Evolutionary conservation across 1,140 invertebrate species (phyloP).

Genomic region (Parapsyche elsis): DNA sequence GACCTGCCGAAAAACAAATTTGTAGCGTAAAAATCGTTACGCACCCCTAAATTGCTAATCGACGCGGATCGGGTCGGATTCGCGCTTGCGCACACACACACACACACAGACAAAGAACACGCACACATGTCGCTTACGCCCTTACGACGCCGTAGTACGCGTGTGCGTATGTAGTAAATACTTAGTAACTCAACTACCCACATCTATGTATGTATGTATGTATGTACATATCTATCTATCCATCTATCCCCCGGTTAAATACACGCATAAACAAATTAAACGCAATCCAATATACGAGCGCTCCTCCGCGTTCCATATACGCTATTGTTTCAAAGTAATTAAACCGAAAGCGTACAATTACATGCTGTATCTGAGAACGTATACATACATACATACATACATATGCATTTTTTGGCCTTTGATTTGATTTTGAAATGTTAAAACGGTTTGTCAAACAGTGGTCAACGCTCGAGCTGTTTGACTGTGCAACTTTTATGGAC

Average conservation of each 20-base stretch:
- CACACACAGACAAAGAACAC: no score
- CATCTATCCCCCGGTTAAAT: neutral
- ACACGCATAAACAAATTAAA: conserved; percentile 17
- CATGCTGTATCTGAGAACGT: no score
- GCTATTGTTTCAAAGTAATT: neutral
- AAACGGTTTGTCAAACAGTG: no score
- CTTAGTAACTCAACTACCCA: neutral
- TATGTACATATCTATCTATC: neutral
- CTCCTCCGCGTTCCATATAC: neutral
- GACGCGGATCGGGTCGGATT: conserved; percentile 31
- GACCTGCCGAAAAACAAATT: neutral
- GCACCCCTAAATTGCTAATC: conserved; percentile 43
- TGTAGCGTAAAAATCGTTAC: conserved; percentile 28
- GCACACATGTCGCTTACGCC: neutral
- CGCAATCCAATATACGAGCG: neutral
- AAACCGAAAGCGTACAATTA: neutral
- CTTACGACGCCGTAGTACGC: neutral
- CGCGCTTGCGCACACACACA: conserved; percentile 20
- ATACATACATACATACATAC: no score
- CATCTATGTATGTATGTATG: neutral
- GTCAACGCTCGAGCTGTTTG: no score
- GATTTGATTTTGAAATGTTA: no score
- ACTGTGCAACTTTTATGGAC: no score
- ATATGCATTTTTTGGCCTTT: no score
- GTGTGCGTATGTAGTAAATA: neutral